Evolutionary conservation across 2,888 invertebrate genomes (phyloP).

Genomic region (Sericinus montela): DNA sequence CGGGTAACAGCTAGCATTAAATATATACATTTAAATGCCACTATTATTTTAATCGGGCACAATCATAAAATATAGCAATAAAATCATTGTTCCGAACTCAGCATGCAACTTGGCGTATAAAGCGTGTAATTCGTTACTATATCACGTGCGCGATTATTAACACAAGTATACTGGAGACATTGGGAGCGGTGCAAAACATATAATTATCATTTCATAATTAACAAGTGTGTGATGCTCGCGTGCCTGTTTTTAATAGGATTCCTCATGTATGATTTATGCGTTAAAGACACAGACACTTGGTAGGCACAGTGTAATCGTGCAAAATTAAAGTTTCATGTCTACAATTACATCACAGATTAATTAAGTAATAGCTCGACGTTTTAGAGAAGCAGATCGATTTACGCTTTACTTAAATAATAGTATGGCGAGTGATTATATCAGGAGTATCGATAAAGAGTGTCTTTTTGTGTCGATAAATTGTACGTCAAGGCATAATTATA

Average conservation of each 20-base stretch:
- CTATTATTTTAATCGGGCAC: constrained; percentile 10
- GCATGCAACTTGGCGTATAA: constrained; percentile 15
- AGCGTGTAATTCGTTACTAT: constrained; percentile 12
- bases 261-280: constrained; percentile 7
- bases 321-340: neutral
- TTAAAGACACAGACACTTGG: neutral
- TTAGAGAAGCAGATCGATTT: no score
- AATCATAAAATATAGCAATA: constrained; percentile 19
- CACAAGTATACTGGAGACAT: constrained; percentile 23
- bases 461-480: no score
- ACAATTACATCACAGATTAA: neutral
- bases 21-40: no score
- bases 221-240: constrained; percentile 10
- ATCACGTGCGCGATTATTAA: constrained; percentile 27
- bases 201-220: constrained; percentile 19
- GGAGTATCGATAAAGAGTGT: no score
- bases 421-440: no score
- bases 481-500: no score
- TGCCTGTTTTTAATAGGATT: constrained; percentile 6
- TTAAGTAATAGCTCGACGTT: no score
- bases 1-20: no score
- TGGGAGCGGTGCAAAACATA: constrained; percentile 4
- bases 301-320: constrained; percentile 6
- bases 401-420: no score
- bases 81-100: neutral